Percentiles rank a stretch among this genome's conserved stretches.
phyloP scores from a whole-genome alignment of 2,113 vertebrate species.

The Gambusia affinis region DNA sequence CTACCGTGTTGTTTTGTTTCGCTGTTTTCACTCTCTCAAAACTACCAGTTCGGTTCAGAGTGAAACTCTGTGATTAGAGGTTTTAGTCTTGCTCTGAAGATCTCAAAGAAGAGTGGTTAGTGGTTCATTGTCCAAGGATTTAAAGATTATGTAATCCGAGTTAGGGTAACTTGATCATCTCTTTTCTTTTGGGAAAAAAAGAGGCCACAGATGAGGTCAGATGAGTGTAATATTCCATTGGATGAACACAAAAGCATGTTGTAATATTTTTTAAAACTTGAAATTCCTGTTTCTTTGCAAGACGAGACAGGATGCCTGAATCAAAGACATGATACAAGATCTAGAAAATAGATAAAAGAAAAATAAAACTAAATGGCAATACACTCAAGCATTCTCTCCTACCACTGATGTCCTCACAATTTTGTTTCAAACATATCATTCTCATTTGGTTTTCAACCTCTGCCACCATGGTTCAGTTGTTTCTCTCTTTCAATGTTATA shows the following conservation, averaged over 20 bases:
- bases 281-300: constrained; percentile 47
- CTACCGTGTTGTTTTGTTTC: constrained; percentile 46
- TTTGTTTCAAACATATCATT: constrained; percentile 47
- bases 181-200: constrained; percentile 26
- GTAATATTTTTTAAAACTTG: constrained; percentile 44
- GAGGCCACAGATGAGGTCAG: constrained; percentile 44
- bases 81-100: constrained; percentile 56
- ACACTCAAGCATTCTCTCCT: constrained; percentile 16
- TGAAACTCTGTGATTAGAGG: constrained; percentile 69
- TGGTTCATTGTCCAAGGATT: constrained; percentile 53
- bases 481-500: constrained; percentile 52
- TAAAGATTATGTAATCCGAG: constrained; percentile 65
- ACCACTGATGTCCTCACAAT: constrained; percentile 36
- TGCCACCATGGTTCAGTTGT: constrained; percentile 40
- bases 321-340: background rate
- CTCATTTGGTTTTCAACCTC: constrained; percentile 38
- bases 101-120: constrained; percentile 41
- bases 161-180: constrained; percentile 60
- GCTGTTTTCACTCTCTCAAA: constrained; percentile 57
- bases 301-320: background rate
- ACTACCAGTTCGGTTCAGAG: constrained; percentile 56
- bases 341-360: background rate
- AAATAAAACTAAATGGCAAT: background rate
- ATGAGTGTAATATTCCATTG: constrained; percentile 55
- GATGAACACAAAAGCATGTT: constrained; percentile 22